Base-by-base conservation (phyloP, 2,113 vertebrate species). In the Charadrius vociferus region DNA sequence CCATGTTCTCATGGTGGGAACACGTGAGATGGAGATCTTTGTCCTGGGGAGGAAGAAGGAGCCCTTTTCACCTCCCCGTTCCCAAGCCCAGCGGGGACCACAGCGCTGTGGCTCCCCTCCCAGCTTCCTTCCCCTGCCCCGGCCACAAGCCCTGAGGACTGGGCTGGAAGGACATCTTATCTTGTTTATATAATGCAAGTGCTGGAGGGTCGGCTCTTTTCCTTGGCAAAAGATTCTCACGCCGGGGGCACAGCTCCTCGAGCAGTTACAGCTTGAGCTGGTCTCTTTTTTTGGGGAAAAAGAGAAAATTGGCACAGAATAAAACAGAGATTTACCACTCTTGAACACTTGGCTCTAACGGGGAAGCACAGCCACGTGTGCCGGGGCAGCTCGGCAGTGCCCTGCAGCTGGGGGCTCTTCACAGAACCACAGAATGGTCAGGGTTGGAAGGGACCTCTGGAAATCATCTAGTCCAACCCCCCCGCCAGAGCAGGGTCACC, bases 51-150 rank as follows among this genome's bases (percentile, higher is more conserved):
- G 81, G 94, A 96, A 74, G 81, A 94, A 59, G 36, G 58, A 92
- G 58, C 39, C 52, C 65, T 90, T 91, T 85, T 67, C 67, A 87
- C 68, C 70, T 86, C 86, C 29, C 17, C 11, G 17, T 92, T 93
- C 58, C 79, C 79, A 90, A 83, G 88, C 15, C 43, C 1, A 1
- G 37, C 43, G 47, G 74, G 45, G 85, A 50, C 29, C 1, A 10
- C 11, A 0, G 20, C 32, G 32, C 70, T 82, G 56, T 18, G 47
- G 20, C 4, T 91, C 47, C 47, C 73, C 80, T 87, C 84, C 92
- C 78, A 71, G 74, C 79, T 95, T 97, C 94, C 95, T 97, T 97
- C 89, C 86, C 34, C 52, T 75, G 65, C 20, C 58, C 39, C 11
- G 6, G 78, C 73, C 88, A 58, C 59, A 66, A 32, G 41, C 9